A percentile compares a stretch with the other conserved stretches of the same genome.
Evolutionary conservation across 2,113 vertebrate species (phyloP).

Genomic region (Tapirus terrestris): DNA sequence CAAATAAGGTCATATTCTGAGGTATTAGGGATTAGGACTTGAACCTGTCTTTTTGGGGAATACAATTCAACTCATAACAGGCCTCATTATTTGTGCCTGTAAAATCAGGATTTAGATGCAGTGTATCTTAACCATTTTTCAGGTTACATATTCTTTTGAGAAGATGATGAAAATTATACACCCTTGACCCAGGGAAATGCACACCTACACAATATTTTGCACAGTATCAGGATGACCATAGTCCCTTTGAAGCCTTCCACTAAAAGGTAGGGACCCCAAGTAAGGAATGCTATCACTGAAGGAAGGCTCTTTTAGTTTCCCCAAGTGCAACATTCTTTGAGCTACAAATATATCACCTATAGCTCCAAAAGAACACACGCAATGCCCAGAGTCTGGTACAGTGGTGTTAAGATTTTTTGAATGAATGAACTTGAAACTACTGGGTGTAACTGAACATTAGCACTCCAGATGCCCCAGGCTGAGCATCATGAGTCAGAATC

Average conservation of each 20-base stretch:
- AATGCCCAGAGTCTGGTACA: not conserved
- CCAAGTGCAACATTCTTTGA: not conserved
- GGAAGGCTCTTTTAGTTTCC: not conserved
- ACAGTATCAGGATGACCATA: not conserved
- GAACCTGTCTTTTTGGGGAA: not conserved
- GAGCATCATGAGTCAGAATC: not conserved
- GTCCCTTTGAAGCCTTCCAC: not conserved
- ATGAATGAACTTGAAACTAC: not conserved
- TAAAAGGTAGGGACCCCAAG: not conserved
- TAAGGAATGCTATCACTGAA: not conserved
- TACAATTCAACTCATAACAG: not conserved
- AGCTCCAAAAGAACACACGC: not conserved
- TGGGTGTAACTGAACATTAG: not conserved
- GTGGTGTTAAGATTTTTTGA: not conserved
- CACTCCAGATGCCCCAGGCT: not conserved
- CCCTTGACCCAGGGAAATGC: not conserved
- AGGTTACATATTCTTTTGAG: not conserved
- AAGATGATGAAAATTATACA: not conserved
- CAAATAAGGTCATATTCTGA: not conserved
- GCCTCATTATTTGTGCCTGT: not conserved
- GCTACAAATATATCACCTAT: not conserved
- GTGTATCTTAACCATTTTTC: not conserved
- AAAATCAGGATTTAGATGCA: not conserved
- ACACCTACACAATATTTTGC: not conserved
- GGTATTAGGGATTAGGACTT: not conserved